phyloP scores from a whole-genome alignment of 2,888 invertebrate species.

The Mamestra brassicae region DNA sequence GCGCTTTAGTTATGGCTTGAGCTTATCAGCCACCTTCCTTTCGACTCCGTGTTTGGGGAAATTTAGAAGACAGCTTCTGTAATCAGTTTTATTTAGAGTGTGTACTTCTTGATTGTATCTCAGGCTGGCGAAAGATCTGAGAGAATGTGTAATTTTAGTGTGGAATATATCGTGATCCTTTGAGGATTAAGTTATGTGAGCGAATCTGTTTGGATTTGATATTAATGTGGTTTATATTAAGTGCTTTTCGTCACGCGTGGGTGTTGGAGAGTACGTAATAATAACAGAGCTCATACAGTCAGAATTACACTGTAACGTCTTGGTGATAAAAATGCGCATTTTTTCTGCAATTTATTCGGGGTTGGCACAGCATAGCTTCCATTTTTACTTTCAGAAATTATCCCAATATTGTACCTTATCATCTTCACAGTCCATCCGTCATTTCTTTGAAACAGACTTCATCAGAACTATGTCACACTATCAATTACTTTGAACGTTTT shows the following conservation, averaged over 20 bases:
- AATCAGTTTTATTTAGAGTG: constrained; percentile 59
- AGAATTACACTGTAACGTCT: background rate
- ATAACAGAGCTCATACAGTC: background rate
- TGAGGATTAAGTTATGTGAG: constrained; percentile 2
- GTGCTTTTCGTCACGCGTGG: background rate
- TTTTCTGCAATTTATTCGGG: background rate
- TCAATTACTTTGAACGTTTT: no score
- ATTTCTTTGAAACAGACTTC: no score
- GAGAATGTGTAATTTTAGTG: constrained; percentile 38
- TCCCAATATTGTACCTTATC: no score
- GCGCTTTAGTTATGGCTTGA: constrained; percentile 51
- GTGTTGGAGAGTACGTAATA: background rate
- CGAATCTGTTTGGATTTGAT: constrained; percentile 24
- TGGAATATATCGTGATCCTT: background rate
- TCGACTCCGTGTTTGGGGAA: constrained; percentile 37
- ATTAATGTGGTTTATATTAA: constrained; percentile 16
- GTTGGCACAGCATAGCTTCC: background rate
- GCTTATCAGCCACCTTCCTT: constrained; percentile 56
- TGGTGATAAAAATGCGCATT: background rate
- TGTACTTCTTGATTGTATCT: constrained; percentile 54
- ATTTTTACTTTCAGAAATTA: background rate
- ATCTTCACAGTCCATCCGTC: no score
- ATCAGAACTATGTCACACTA: no score
- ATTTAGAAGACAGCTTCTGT: constrained; percentile 51
- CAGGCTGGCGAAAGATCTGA: constrained; percentile 32